Evolutionary conservation across 2,797 vertebrate species (phyloP).

Genomic region (Neosalanx taihuensis): DNA sequence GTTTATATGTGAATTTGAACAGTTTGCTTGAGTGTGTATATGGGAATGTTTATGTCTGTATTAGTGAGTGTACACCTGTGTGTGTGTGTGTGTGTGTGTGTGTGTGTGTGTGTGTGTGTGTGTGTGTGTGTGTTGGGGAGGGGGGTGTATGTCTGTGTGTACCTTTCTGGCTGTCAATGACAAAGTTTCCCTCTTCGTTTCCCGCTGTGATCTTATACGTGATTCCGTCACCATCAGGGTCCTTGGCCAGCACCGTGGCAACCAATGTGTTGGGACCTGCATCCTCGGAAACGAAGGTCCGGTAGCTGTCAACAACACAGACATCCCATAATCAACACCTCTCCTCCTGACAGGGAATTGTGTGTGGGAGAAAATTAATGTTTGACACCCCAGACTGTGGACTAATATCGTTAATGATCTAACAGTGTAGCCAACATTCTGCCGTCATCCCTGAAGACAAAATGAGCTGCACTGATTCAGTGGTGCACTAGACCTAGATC

Average conservation of each 20-base stretch:
- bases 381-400: not conserved
- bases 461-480: no score
- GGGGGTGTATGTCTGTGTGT: not conserved
- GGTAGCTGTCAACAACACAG: conserved; percentile 73
- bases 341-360: not conserved
- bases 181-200: conserved; percentile 84
- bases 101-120: not conserved
- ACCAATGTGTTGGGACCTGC: conserved; percentile 86
- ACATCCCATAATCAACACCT: conserved; percentile 11
- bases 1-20: not conserved
- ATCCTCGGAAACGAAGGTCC: conserved; percentile 89
- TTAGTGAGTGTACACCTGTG: conserved; percentile 26
- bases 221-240: conserved; percentile 87
- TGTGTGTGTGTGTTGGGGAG: not conserved
- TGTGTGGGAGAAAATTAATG: conserved; percentile 23
- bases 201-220: conserved; percentile 80
- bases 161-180: conserved; percentile 90
- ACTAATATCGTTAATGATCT: not conserved
- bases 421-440: no score
- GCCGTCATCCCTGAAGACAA: no score
- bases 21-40: not conserved
- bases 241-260: conserved; percentile 84
- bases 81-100: not conserved
- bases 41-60: not conserved
- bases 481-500: no score